These are phyloP conservation scores for Andrena hattorfiana DNA, from an alignment of 2,888 invertebrate genomes.

Conservation along the genomic window DNA sequence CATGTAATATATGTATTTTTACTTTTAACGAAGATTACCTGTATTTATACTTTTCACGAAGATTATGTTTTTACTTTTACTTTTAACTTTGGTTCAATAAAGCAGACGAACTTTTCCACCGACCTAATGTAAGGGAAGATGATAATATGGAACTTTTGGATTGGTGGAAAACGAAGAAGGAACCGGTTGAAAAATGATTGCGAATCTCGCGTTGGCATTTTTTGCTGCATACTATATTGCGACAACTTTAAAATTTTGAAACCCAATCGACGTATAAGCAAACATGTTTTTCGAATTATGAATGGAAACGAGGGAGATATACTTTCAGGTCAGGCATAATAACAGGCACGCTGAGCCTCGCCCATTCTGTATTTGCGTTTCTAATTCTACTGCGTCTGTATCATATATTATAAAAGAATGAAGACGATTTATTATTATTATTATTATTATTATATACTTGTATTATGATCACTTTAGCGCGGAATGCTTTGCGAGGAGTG, in stretches of 20 bases:
- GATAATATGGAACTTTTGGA: conserved; percentile 1
- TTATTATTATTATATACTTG: neutral
- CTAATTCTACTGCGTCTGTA: no score
- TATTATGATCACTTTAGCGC: neutral
- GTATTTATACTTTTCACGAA: no score
- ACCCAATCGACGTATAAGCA: neutral
- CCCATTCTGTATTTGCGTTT: no score
- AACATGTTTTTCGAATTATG: neutral
- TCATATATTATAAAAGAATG: no score
- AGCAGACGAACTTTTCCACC: no score
- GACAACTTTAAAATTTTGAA: conserved; percentile 4
- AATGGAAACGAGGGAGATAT: neutral
- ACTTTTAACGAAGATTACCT: no score
- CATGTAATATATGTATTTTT: no score
- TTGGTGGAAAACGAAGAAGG: neutral
- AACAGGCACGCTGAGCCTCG: no score
- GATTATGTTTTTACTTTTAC: no score
- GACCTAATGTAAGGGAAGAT: neutral
- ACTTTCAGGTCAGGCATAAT: neutral
- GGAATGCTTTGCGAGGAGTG: neutral
- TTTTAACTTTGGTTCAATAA: no score
- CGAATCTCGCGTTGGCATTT: conserved; percentile 10
- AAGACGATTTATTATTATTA: no score
- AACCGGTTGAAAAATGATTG: neutral
- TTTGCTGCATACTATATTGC: conserved; percentile 1